Conservation (phyloP, 2,888 invertebrate species). For the Ditula angustiorana region DNA sequence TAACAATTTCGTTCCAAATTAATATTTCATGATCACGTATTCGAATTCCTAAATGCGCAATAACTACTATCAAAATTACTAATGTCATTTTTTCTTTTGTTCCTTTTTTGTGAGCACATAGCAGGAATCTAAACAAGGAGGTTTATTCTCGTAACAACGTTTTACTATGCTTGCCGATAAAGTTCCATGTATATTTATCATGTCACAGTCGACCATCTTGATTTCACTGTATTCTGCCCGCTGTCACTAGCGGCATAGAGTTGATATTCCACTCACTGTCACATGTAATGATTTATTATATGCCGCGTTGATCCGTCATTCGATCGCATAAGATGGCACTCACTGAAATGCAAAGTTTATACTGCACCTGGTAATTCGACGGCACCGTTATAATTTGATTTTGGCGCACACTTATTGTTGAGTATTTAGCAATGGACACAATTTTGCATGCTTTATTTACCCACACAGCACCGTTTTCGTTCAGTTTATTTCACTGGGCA, state of each 20-base stretch:
- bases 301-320: constrained; percentile 66
- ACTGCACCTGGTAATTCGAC: constrained; percentile 84
- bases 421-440: constrained; percentile 85
- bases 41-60: constrained; percentile 55
- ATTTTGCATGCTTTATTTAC: constrained; percentile 85
- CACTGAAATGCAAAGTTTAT: constrained; percentile 85
- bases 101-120: constrained; percentile 82
- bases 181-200: constrained; percentile 71
- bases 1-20: constrained; percentile 25
- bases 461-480: constrained; percentile 84
- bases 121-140: constrained; percentile 84
- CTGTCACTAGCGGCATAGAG: constrained; percentile 61
- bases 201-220: constrained; percentile 66
- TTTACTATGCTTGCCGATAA: constrained; percentile 81
- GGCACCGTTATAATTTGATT: constrained; percentile 84
- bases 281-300: constrained; percentile 88
- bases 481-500: constrained; percentile 82
- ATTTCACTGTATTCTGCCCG: constrained; percentile 65
- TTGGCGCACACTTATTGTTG: constrained; percentile 84
- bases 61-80: constrained; percentile 71
- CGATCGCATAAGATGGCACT: constrained; percentile 80
- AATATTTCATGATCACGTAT: constrained; percentile 22
- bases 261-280: constrained; percentile 87
- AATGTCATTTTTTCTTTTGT: constrained; percentile 81
- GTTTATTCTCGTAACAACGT: constrained; percentile 80